A percentile compares a stretch with the other conserved stretches of the same genome.
Conservation (phyloP, 2,113 vertebrate species). For the Mystacornis crossleyi region DNA sequence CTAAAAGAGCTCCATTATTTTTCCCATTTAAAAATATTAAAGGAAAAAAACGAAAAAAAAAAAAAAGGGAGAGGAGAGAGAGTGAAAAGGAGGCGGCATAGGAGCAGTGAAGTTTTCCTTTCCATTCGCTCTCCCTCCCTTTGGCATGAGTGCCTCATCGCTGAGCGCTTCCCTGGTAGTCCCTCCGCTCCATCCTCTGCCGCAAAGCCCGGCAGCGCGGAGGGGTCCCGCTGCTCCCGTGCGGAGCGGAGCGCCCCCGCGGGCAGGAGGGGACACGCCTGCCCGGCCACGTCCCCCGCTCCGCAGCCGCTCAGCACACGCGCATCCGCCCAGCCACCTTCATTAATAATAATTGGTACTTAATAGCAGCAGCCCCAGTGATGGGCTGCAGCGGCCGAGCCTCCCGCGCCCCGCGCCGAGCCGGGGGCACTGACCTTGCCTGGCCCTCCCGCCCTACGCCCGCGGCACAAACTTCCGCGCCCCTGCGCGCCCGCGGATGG, state of each 20-base stretch:
- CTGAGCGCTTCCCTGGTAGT: not conserved
- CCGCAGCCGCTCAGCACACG: not conserved
- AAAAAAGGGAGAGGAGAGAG: rapidly evolving
- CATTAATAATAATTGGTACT: not conserved
- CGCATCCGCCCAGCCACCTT: not conserved
- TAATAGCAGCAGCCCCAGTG: not conserved
- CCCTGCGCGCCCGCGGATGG: not conserved
- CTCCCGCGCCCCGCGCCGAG: not conserved
- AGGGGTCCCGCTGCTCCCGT: not conserved
- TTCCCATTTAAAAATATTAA: not conserved
- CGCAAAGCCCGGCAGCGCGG: not conserved
- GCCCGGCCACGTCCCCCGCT: not conserved
- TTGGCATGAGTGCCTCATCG: not conserved
- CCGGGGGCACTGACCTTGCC: not conserved
- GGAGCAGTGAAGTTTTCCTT: not conserved
- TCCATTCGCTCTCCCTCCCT: not conserved
- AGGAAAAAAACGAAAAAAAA: rapidly evolving
- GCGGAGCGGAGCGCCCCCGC: not conserved
- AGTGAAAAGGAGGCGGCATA: not conserved
- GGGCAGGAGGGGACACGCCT: not conserved
- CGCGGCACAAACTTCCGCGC: not conserved
- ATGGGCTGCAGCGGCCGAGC: not conserved
- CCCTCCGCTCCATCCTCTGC: not conserved
- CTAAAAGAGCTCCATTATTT: not conserved
- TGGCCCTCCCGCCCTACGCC: not conserved